A percentile compares a stretch with the other conserved stretches of the same genome.
These are phyloP conservation scores for Selene dorsalis DNA, from an alignment of 2,797 vertebrate species.

Conservation along the genomic window DNA sequence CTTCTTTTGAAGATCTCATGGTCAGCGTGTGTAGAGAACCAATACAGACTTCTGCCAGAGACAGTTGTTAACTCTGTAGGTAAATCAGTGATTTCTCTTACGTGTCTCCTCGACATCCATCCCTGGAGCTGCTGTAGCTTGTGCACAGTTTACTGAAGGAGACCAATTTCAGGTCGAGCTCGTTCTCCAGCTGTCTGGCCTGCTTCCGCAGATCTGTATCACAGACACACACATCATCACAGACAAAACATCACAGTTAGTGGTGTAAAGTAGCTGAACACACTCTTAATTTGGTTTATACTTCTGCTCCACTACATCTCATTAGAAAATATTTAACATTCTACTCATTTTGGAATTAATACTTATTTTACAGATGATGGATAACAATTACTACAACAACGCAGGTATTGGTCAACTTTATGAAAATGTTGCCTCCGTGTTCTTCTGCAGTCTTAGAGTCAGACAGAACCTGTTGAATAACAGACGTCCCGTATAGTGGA, in stretches of 20 bases:
- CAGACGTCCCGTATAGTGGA: background rate
- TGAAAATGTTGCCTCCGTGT: too few species aligned
- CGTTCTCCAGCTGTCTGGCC: slow-evolving; percentile 96
- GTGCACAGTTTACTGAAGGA: slow-evolving; percentile 99
- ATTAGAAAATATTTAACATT: background rate
- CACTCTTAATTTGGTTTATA: background rate
- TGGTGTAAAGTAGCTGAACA: background rate
- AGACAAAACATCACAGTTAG: background rate
- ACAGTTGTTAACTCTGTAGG: background rate
- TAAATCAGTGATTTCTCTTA: slow-evolving; percentile 64
- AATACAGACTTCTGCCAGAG: background rate
- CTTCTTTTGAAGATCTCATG: background rate
- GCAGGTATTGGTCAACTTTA: background rate
- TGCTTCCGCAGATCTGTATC: slow-evolving; percentile 94
- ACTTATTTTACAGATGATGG: background rate
- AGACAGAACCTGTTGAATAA: background rate
- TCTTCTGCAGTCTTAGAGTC: too few species aligned
- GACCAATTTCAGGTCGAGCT: slow-evolving; percentile 97
- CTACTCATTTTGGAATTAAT: background rate
- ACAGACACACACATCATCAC: background rate
- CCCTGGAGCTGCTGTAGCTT: slow-evolving; percentile 91
- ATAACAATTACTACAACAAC: background rate
- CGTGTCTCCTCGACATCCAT: slow-evolving; percentile 93
- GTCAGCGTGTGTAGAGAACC: too few species aligned
- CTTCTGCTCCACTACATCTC: background rate